Base-by-base conservation (phyloP, 1,140 invertebrate genomes). In the Zaprionus ghesquierei region DNA sequence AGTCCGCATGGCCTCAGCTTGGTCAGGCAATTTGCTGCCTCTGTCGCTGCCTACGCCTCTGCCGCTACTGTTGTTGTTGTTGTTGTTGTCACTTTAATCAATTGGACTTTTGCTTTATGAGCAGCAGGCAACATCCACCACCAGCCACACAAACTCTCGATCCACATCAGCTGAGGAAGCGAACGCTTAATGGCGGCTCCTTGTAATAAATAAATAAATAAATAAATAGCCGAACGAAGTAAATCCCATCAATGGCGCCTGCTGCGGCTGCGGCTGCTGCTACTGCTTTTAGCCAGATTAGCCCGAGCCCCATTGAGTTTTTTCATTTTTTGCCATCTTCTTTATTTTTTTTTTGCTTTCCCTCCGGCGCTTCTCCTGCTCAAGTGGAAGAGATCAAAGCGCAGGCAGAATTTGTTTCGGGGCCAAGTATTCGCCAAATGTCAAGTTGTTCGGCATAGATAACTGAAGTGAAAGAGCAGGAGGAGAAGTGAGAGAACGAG, bases 201-300 rank as follows among this genome's bases (percentile, higher is more conserved):
- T 55, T 23, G 33, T 59, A 53, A 69, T 76, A 82, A 78, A 79
- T 72, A 72, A 77, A 77, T 76, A 81, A 81, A 81, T 70, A 79
- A 44, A 75, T 76, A 62, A 75, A 62, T 75, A 75, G 66, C 53
- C 35, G 46, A 59, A 51, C 54, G 60, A 68, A 49, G 1, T 68
- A 72, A 68, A 72, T 72, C 55, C 44, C 55, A 49, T 72, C 54
- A 71, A 71, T 71, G 62, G 69, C 62, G 62, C 44, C 69, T 59
- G 64, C 54, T 62, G 59, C 38, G 18, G 23, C 56, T 27, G 27
- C 59, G 20, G 46, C 58, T 35, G 4, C 33, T n/a, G 13, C 35
- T 38, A 2, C 35, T 61, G 56, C 71, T 74, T 69, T 69, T 74
- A 69, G 70, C 65, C 70, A 74, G 56, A 74, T 74, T 74, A 74